Conservation (phyloP, 2,113 vertebrate genomes). For the Prietella phreatophila region DNA sequence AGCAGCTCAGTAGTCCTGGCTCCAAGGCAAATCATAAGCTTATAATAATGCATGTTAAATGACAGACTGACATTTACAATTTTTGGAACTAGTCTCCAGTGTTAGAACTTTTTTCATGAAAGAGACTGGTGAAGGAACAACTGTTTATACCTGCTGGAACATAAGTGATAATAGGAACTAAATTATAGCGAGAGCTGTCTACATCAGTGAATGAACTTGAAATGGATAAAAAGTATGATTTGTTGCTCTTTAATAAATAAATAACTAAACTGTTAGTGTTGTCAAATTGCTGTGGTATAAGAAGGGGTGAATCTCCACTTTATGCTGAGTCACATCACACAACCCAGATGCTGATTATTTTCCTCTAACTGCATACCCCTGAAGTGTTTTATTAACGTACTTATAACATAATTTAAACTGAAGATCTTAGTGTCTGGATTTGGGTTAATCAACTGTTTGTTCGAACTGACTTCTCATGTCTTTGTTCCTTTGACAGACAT, state of each 20-base stretch:
- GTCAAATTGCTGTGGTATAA: neutral
- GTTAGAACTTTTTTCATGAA: neutral
- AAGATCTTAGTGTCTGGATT: neutral
- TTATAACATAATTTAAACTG: neutral
- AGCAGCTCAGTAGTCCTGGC: neutral
- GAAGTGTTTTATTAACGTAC: neutral
- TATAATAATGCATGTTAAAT: neutral
- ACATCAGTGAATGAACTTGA: neutral
- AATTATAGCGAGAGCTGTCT: neutral
- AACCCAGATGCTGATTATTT: neutral
- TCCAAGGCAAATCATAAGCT: neutral
- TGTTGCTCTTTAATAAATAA: neutral
- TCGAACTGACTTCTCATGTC: neutral
- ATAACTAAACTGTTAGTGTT: neutral
- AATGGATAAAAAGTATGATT: neutral
- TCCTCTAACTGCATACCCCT: neutral
- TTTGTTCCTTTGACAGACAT: conserved; percentile 77
- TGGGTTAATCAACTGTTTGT: neutral
- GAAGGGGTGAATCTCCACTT: neutral
- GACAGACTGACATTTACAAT: neutral
- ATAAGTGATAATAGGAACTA: neutral
- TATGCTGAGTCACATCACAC: neutral
- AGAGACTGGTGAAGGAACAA: neutral
- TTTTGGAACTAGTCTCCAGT: neutral
- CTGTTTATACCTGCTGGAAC: neutral